phyloP scores from a whole-genome alignment of 2,113 vertebrate species.

The Azemiops feae region DNA sequence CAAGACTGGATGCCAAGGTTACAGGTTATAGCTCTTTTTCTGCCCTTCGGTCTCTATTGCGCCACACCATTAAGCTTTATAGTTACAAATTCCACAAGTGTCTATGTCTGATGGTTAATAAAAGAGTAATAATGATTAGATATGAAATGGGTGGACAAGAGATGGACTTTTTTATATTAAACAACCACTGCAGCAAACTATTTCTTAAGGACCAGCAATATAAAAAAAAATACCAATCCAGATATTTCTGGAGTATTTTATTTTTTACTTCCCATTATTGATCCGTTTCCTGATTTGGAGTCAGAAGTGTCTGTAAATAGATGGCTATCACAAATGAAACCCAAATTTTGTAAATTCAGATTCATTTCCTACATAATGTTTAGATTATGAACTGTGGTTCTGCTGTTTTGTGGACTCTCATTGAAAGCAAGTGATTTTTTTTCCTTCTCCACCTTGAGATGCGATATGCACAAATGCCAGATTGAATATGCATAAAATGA shows the following conservation, averaged over 20 bases:
- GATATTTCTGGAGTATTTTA: slow-evolving; percentile 33
- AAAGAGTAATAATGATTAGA: neutral
- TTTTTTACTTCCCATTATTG: neutral
- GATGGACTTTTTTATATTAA: slow-evolving; percentile 61
- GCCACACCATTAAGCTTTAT: slow-evolving; percentile 88
- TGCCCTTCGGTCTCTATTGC: slow-evolving; percentile 73
- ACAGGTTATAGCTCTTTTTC: slow-evolving; percentile 34
- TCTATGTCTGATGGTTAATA: slow-evolving; percentile 77
- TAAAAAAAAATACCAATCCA: slow-evolving; percentile 46
- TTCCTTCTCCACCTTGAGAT: slow-evolving; percentile 65
- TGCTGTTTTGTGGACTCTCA: slow-evolving; percentile 74
- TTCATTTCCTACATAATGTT: slow-evolving; percentile 68
- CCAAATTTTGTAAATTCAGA: slow-evolving; percentile 72
- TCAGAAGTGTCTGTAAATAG: slow-evolving; percentile 42
- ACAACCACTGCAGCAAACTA: slow-evolving; percentile 64
- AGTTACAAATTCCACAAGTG: slow-evolving; percentile 76
- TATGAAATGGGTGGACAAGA: slow-evolving; percentile 33
- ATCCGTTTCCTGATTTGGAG: slow-evolving; percentile 43
- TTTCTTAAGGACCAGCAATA: slow-evolving; percentile 57
- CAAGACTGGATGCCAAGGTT: neutral
- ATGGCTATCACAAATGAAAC: slow-evolving; percentile 50
- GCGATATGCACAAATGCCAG: slow-evolving; percentile 66
- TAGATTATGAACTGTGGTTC: slow-evolving; percentile 73
- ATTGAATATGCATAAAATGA: slow-evolving; percentile 79
- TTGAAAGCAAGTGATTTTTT: slow-evolving; percentile 76